Evolutionary conservation across 2,113 vertebrate genomes (phyloP).

Genomic region (Cinclus mexicanus): DNA sequence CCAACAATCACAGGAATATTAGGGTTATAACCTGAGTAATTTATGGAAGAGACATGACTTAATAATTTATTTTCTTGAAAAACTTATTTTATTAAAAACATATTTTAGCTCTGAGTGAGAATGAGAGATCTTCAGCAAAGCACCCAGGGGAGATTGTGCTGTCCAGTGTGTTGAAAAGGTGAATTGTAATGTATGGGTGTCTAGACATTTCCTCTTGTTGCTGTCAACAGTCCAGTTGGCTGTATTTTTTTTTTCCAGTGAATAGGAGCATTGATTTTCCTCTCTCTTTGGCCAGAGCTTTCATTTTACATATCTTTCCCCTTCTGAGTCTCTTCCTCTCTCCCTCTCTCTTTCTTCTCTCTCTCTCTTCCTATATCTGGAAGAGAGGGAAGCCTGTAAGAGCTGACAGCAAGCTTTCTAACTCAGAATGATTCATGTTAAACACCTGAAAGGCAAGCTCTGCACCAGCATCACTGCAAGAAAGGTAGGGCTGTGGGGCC

Average conservation of each 20-base stretch:
- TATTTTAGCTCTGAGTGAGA: conserved; percentile 49
- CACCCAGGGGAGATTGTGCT: conserved; percentile 26
- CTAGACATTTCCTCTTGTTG: conserved; percentile 61
- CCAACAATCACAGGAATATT: conserved; percentile 57
- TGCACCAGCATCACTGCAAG: conserved; percentile 58
- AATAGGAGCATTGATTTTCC: conserved; percentile 70
- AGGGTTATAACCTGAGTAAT: conserved; percentile 72
- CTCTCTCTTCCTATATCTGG: not conserved
- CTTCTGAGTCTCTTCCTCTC: conserved; percentile 24
- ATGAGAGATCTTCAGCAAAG: conserved; percentile 41
- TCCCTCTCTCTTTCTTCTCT: conserved; percentile 6
- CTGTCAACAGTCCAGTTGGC: conserved; percentile 62
- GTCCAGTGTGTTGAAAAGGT: conserved; percentile 53
- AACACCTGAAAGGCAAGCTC: conserved; percentile 63
- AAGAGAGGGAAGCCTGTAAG: conserved; percentile 21
- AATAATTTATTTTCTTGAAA: conserved; percentile 36
- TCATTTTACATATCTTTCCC: conserved; percentile 55
- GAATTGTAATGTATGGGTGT: conserved; percentile 51
- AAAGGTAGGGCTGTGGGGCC: conserved; percentile 55
- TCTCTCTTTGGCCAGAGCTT: conserved; percentile 45
- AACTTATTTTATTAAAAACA: conserved; percentile 61
- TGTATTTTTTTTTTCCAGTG: conserved; percentile 50
- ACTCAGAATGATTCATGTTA: conserved; percentile 70
- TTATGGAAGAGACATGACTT: conserved; percentile 63
- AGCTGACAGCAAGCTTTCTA: conserved; percentile 48